These are phyloP conservation scores for Pelagia noctiluca DNA, from an alignment of 30 jellyfish, hydroid and myxozoan species.

Conservation along the genomic window DNA sequence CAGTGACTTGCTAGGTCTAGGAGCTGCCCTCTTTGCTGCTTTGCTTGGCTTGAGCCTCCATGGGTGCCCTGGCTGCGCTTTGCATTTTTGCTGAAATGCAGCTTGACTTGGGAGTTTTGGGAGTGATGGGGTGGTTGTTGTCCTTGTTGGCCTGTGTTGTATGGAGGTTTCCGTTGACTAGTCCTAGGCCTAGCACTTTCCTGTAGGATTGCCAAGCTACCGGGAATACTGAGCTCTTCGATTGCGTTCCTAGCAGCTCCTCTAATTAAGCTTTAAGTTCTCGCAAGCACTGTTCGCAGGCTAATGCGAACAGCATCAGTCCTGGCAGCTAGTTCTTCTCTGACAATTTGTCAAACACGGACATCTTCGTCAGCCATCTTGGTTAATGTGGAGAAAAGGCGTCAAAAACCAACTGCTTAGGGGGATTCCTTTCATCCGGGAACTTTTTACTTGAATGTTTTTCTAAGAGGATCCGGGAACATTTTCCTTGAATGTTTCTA, in stretches of 20 bases:
- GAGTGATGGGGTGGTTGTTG: too few species aligned
- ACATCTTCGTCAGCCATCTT: slow-evolving; percentile 4
- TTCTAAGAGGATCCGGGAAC: not conserved
- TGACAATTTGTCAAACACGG: not conserved
- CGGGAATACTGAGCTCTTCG: not conserved
- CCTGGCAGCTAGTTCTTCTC: slow-evolving; percentile 7
- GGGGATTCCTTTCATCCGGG: slow-evolving; percentile 7
- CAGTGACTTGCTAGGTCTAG: too few species aligned
- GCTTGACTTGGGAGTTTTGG: too few species aligned
- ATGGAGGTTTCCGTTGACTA: too few species aligned
- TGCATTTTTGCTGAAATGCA: too few species aligned
- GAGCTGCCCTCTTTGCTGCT: too few species aligned
- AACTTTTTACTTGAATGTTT: not conserved
- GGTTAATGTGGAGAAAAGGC: not conserved
- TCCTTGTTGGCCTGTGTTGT: too few species aligned
- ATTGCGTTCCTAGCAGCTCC: not conserved
- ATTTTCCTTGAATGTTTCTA: not conserved
- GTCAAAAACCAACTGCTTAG: not conserved
- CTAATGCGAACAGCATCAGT: too few species aligned
- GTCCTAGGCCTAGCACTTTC: too few species aligned
- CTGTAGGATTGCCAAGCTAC: slow-evolving; percentile 1
- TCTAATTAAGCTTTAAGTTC: not conserved
- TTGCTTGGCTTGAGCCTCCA: too few species aligned
- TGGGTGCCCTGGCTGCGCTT: too few species aligned
- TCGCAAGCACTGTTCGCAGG: not conserved